Base-by-base conservation (phyloP, 2,888 invertebrate genomes). In the Eulithis testata region DNA sequence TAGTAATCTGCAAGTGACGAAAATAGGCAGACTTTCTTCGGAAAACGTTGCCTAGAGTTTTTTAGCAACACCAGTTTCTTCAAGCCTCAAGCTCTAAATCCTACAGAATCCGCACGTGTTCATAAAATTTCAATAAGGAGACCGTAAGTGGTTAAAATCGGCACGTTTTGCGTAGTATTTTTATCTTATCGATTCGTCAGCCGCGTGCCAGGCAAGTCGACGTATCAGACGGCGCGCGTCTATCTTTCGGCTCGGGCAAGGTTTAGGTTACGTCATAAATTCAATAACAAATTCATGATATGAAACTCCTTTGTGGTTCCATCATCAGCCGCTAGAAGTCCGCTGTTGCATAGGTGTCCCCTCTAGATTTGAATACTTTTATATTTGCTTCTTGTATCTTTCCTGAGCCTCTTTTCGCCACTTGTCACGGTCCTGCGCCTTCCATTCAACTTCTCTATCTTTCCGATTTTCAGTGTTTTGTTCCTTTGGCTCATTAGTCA, bases 211-310 rank as follows among this genome's bases (percentile, higher is more conserved):
- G 60, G 68, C 71, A 72, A 72, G 63, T 71, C 74, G 76, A 63
- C 66, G 51, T 44, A 62, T 70, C 56, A 80, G 79, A 52, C 52
- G 72, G 69, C 72, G 67, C 72, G 76, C 77, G 81, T 70, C 77
- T 78, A 66, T 75, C 79, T 7, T 21, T 21, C 21, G 65, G 31
- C 69, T 71, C 76, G 79, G 79, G 70, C 86, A 86, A 86, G 79
- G 79, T 70, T 86, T 86, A 87, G 87, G 86, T 85, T 83, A 81
- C 75, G 76, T 80, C 79, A 80, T 68, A 52, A 21, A 6, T 65
- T 31, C 2, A 61, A 12, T 60, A 56, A 51, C 31, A 43, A 56
- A 11, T 53, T 2, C 27, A 11, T 51, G 27, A 7, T 59, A 11
- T 21, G 60, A 40, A 60, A 64, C 50, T 64, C 50, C 1, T 40